These are phyloP conservation scores for Cyphomyrus discorhynchus DNA, from an alignment of 2,113 vertebrate genomes.

Conservation along the genomic window DNA sequence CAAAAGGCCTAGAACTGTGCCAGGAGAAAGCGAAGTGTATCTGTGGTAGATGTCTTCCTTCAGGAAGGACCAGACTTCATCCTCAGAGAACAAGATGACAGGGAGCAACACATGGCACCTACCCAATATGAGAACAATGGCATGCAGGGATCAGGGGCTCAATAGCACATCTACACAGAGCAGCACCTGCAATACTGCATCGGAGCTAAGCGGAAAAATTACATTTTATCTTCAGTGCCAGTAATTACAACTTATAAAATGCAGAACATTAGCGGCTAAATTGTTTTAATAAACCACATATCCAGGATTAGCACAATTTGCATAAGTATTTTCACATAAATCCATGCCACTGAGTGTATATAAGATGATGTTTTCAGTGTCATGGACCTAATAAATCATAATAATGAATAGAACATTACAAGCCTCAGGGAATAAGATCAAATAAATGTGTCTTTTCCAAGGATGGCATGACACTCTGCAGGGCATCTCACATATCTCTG, in stretches of 20 bases:
- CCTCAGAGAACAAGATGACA: slow-evolving; percentile 52
- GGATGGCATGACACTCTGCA: neutral
- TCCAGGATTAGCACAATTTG: neutral
- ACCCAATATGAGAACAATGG: neutral
- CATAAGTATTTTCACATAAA: neutral
- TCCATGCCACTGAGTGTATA: neutral
- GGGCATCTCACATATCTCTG: neutral
- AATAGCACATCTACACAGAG: neutral
- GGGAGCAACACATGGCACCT: slow-evolving; percentile 63
- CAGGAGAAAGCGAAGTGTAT: slow-evolving; percentile 37
- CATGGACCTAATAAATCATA: neutral
- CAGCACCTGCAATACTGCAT: neutral
- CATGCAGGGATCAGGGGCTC: neutral
- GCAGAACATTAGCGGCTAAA: neutral
- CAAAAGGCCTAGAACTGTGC: slow-evolving; percentile 72
- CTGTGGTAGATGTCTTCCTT: slow-evolving; percentile 55
- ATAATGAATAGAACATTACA: neutral
- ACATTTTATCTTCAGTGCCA: neutral
- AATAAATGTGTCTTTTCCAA: neutral
- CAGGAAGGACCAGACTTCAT: slow-evolving; percentile 74
- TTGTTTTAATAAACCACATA: neutral
- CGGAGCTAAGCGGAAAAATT: neutral
- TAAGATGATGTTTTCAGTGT: neutral
- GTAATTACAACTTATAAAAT: neutral
- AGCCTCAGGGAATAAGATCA: neutral